These are phyloP conservation scores for Macaria liturata DNA, from an alignment of 2,888 invertebrate species.

Conservation along the genomic window DNA sequence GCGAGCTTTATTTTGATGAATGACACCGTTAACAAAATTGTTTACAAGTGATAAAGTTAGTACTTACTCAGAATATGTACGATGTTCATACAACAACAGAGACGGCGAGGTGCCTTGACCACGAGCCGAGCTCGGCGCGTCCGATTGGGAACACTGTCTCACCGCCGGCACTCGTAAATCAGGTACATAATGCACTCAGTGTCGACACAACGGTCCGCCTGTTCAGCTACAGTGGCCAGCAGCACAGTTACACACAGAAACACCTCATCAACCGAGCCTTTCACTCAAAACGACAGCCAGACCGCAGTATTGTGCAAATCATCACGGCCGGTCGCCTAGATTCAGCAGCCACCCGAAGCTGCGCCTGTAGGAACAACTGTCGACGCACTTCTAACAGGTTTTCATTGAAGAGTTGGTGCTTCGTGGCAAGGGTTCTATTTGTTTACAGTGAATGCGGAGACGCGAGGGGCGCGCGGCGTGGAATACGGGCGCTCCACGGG, in stretches of 20 bases:
- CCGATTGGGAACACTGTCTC: conserved; percentile 15
- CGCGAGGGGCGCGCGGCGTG: conserved; percentile 34
- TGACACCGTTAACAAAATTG: neutral
- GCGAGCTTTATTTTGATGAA: no score
- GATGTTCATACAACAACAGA: conserved; percentile 36
- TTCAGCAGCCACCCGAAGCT: conserved; percentile 36
- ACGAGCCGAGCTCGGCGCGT: conserved; percentile 18
- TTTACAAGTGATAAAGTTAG: neutral
- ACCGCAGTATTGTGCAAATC: conserved; percentile 60
- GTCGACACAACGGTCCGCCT: conserved; percentile 46
- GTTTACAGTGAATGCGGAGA: conserved; percentile 61
- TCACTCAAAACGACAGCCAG: conserved; percentile 69
- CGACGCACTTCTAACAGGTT: conserved; percentile 40
- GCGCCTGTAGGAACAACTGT: conserved; percentile 22
- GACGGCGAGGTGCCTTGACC: conserved; percentile 29
- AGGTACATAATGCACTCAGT: conserved; percentile 46
- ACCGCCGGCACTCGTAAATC: conserved; percentile 40
- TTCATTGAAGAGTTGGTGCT: conserved; percentile 57
- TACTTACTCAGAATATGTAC: conserved; percentile 42
- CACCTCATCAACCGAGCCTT: conserved; percentile 60
- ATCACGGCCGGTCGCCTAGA: conserved; percentile 65
- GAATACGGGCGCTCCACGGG: conserved; percentile 42
- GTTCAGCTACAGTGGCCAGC: conserved; percentile 49
- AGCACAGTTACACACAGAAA: conserved; percentile 60
- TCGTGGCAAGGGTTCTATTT: conserved; percentile 58